Conservation (phyloP, 2,113 vertebrate species). For the Microcebus murinus region DNA sequence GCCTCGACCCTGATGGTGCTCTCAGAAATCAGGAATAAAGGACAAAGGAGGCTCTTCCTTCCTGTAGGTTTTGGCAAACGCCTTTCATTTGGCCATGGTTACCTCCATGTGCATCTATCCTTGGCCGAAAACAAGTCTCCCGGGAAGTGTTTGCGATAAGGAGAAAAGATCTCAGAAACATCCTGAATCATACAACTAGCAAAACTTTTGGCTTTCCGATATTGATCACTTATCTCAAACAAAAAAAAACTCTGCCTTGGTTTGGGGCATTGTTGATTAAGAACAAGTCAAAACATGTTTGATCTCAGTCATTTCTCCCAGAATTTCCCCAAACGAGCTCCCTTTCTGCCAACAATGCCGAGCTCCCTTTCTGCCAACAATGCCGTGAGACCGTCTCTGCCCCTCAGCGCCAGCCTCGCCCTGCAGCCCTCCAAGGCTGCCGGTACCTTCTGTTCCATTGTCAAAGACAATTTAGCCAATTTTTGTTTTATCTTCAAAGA, state of each 20-base stretch:
- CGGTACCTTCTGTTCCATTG: neutral
- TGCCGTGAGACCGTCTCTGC: too few relatives aligned
- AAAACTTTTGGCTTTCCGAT: too few relatives aligned
- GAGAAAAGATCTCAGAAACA: neutral
- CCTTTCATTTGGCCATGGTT: neutral
- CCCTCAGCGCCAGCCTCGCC: fast-evolving
- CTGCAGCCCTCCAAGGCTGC: neutral
- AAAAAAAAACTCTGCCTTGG: neutral
- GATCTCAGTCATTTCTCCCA: neutral
- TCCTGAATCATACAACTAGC: neutral
- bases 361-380: neutral
- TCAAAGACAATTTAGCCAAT: neutral
- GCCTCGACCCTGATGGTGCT: fast-evolving
- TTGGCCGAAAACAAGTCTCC: neutral
- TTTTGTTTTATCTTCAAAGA: neutral
- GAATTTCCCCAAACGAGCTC: neutral
- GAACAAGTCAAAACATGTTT: neutral
- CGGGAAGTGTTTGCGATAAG: neutral
- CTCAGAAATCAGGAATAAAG: neutral
- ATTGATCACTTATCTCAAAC: neutral
- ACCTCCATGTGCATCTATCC: too few relatives aligned
- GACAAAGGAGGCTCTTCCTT: fast-evolving
- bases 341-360: fast-evolving
- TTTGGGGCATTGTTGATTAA: neutral
- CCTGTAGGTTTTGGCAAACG: fast-evolving